Evolutionary conservation across 64 coral and sea anemone species (phyloP), one percentile per base, ranked within the genome.

Genomic region (Montipora foliosa): DNA sequence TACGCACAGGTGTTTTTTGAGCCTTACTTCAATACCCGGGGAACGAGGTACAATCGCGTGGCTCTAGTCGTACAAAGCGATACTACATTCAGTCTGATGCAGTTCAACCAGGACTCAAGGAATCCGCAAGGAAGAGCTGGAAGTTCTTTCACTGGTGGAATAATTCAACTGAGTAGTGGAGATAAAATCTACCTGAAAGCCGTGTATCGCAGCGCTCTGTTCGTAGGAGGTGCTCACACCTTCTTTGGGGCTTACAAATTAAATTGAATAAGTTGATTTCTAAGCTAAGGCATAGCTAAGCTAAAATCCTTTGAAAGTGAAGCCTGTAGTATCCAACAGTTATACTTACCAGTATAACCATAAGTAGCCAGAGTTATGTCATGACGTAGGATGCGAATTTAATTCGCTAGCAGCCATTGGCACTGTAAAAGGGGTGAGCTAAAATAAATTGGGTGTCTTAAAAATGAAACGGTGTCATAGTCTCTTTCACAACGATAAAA

Each of bases 1-100:
- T 58, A 80, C 48, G 78, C 51, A 1, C 78, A 80, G 13, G 78
- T 25, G n/a, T 80, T 80, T 80, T 80, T 80, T 22, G 9, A 29
- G 25, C 29, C 2, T 8, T 59, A 58, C 50, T 24, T 24, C 24
- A 24, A 24, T 24, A 2, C 3, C 49, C 5, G 0, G 1, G 78
- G 19, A 3, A 49, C 78, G 15, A 12, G 2, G 0, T 51, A 80
- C 19, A 80, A 80, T 51, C 78, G 78, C 48, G 78, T 80, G 8
- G 78, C 78, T 13, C n/a, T 80, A 0, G 58, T 9, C 11, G 78
- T 80, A 21, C 24, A 24, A 24, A 80, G 58, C 5, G 20, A 47
- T 2, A 12, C 13, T 14, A 7, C 49, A 3, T 58, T 80, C 48
- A 14, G 19, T 5, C n/a, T 80, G 49, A 58, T 80, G 78, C 78